Evolutionary conservation across 2,113 vertebrate genomes (phyloP).

Genomic region (Sceloporus undulatus): DNA sequence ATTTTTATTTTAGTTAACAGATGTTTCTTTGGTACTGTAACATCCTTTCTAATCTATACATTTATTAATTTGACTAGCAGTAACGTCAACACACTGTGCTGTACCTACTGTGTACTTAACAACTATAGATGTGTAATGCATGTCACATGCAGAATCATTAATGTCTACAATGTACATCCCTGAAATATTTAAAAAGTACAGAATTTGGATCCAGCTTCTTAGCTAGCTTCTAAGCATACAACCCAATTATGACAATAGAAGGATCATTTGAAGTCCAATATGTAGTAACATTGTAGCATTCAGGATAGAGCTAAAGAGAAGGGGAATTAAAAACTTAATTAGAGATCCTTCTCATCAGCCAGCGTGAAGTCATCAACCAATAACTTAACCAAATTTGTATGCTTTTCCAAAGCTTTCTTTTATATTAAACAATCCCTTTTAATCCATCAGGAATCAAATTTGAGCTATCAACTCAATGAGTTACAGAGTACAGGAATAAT

Average conservation of each 20-base stretch:
- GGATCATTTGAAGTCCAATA: slow-evolving; percentile 64
- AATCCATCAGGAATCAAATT: slow-evolving; percentile 54
- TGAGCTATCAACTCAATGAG: slow-evolving; percentile 62
- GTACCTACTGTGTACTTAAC: slow-evolving; percentile 59
- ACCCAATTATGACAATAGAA: slow-evolving; percentile 50
- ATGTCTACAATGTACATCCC: slow-evolving; percentile 1
- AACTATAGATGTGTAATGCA: slow-evolving; percentile 19
- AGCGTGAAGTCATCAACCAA: slow-evolving; percentile 78
- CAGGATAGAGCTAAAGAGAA: slow-evolving; percentile 66
- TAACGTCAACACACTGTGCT: slow-evolving; percentile 58
- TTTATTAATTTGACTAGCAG: slow-evolving; percentile 77
- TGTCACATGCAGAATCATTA: slow-evolving; percentile 30
- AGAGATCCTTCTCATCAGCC: slow-evolving; percentile 80
- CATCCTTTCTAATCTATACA: slow-evolving; percentile 80
- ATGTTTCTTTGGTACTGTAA: slow-evolving; percentile 79
- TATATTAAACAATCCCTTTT: slow-evolving; percentile 65
- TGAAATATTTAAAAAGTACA: slow-evolving; percentile 41
- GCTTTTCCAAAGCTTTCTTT: slow-evolving; percentile 62
- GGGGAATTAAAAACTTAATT: slow-evolving; percentile 82
- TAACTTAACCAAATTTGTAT: slow-evolving; percentile 69
- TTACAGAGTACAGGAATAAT: background rate
- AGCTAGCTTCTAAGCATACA: slow-evolving; percentile 58
- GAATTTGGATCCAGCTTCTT: slow-evolving; percentile 60
- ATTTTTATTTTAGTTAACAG: slow-evolving; percentile 80
- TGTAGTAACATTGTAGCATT: slow-evolving; percentile 65